Base-by-base conservation (phyloP, 2,888 invertebrate genomes). In the Anoplius nigerrimus region DNA sequence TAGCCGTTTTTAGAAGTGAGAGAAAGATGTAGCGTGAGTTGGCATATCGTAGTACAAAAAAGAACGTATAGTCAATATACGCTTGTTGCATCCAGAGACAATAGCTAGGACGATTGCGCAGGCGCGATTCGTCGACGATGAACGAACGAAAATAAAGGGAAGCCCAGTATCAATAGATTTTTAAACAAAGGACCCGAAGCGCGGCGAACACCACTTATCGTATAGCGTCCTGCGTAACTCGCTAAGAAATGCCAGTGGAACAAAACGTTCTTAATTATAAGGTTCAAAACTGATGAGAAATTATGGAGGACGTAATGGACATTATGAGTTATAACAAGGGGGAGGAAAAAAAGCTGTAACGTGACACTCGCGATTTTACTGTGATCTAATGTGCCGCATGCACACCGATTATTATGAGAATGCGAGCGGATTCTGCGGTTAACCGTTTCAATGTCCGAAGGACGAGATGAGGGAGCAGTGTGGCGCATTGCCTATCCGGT, bases 81-180 rank as follows among this genome's bases (percentile, higher is more conserved):
- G 85, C 86, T 86, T 85, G 80, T 85, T 83, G 82, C 84, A 80
- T 71, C 80, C 79, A 78, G 85, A 78, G 85, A 86, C 84, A 86
- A 86, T 86, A 86, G 83, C 74, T 81, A 75, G 75, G 66, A 71
- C 51, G 76, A 21, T 86, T 84, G 84, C 85, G 86, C 86, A 81
- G 86, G 86, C 86, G 86, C 85, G 82, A 84, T 85, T 74, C 72
- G 56, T 82, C 75, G 62, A 56, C 24, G 55, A 34, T 34, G 34
- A 34, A 3, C 34, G 34, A 34, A 34, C 34, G 11, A 34, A 34
- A 34, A 11, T 1, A 34, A 34, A 34, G 11, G 11, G 11, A 34
- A 34, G 34, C 34, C 34, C 65, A 62, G 68, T 66, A 75, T 66
- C 45, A 53, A 59, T 79, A 81, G 74, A 74, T 78, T 81, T 81